These are phyloP conservation scores for Arvicanthis niloticus DNA, from an alignment of 2,113 vertebrate species.

Conservation along the genomic window DNA sequence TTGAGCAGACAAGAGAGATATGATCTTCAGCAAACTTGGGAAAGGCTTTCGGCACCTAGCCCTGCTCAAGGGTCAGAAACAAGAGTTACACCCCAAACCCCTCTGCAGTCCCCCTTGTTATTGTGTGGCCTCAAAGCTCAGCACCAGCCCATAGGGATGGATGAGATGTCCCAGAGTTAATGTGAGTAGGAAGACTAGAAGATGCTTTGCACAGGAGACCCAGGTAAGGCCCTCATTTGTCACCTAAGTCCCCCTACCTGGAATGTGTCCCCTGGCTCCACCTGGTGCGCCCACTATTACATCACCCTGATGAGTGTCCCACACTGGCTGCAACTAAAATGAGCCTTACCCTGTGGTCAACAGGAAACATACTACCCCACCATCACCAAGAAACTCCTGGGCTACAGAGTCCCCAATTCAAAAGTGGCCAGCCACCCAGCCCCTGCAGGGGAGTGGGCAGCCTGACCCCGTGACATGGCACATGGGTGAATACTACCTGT, in stretches of 20 bases:
- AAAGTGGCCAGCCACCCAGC: neutral
- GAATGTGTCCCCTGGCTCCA: neutral
- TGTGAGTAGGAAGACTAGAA: too few relatives aligned
- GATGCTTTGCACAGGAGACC: neutral
- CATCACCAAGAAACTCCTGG: neutral
- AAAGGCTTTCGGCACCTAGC: rapidly evolving
- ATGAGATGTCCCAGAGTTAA: too few relatives aligned
- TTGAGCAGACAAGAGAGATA: rapidly evolving
- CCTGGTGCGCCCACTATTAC: neutral
- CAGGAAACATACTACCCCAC: neutral
- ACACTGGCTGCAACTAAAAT: neutral
- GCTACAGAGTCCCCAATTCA: neutral
- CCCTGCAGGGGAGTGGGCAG: rapidly evolving
- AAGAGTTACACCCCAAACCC: neutral
- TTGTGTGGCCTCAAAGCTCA: rapidly evolving
- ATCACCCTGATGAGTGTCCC: too few relatives aligned
- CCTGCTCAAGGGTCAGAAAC: neutral
- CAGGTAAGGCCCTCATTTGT: neutral
- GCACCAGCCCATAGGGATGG: neutral
- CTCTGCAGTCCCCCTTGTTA: neutral
- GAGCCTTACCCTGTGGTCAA: neutral
- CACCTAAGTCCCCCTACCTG: neutral
- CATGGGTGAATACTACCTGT: neutral
- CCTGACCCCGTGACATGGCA: rapidly evolving
- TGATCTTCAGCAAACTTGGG: rapidly evolving